Base-by-base conservation (phyloP, 2,113 vertebrate genomes). In the Leucoraja erinaceus region DNA sequence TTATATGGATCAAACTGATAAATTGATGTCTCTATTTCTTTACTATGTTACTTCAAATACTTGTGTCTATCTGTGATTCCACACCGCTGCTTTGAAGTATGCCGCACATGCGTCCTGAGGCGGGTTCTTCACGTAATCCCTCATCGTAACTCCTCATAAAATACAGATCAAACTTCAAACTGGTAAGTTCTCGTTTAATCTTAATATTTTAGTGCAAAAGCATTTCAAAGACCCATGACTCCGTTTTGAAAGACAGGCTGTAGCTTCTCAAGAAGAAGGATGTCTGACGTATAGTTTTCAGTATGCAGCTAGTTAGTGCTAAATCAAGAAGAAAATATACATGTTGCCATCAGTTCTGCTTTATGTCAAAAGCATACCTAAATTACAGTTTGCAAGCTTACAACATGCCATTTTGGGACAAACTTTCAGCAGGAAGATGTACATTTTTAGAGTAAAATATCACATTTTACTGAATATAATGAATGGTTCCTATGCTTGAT, bases 341-440 rank as follows among this genome's bases (percentile, higher is more conserved):
- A 83, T 83, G 47, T 83, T 83, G 56, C 25, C 79, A 83, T 83
- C 79, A 25, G 79, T 83, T 56, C 47, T 83, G 79, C 28, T 83
- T 83, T 56, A 56, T 56, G 79, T 22, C 20, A 83, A 83, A 81
- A 83, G 25, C 25, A 47, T 25, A 83, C 79, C 47, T 56, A 83
- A 83, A 83, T 83, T 83, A 56, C 25, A 56, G 79, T 54, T 47
- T 83, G 47, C 20, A 83, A 38, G 2, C 56, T 47, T 79, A 16
- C 77, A 79, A 79, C 38, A 79, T 79, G 47, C 22, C 56, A 83
- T 54, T 83, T 83, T 18, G 47, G 20, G 79, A 83, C 47, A 83
- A 18, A 83, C 18, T 25, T 54, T 56, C 3, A 83, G 5, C 33
- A 54, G 47, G 78, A 56, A 47, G 47, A 83, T 56, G 20, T 22